Percentiles rank a stretch among this genome's conserved stretches.
phyloP scores from a whole-genome alignment of 92 coral and sea anemone species.

The Parazoanthus atlanticus region DNA sequence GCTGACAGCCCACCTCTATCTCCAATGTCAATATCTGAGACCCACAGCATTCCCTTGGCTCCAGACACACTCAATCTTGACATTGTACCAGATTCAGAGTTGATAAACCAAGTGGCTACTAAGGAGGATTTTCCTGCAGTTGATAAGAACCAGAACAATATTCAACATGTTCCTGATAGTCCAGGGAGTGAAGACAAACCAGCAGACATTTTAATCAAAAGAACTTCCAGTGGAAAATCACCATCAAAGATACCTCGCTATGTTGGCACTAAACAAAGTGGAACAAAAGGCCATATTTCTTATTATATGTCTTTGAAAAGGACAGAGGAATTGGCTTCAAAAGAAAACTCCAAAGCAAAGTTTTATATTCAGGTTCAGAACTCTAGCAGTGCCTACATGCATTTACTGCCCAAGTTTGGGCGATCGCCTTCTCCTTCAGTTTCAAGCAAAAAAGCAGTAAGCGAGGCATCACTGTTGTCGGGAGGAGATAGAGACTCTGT shows the following conservation, averaged over 20 bases:
- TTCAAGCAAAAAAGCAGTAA: constrained; percentile 51
- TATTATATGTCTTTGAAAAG: constrained; percentile 88
- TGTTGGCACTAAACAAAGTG: constrained; percentile 61
- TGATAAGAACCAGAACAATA: constrained; percentile 8
- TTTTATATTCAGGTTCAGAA: constrained; percentile 84
- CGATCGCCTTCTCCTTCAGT: constrained; percentile 25
- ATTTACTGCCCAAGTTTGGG: constrained; percentile 49
- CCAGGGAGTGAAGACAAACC: constrained; percentile 47
- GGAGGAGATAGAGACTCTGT: constrained; percentile 55
- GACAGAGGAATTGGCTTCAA: constrained; percentile 43
- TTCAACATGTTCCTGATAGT: constrained; percentile 38
- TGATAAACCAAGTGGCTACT: neutral
- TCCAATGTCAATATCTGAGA: constrained; percentile 63
- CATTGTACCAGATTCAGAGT: neutral
- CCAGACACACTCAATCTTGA: constrained; percentile 7
- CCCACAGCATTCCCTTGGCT: neutral
- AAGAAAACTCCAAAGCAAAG: constrained; percentile 68
- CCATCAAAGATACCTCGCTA: constrained; percentile 91
- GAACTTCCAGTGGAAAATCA: constrained; percentile 89
- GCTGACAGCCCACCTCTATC: constrained; percentile 53
- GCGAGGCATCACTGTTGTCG: constrained; percentile 73
- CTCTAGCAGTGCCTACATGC: constrained; percentile 72
- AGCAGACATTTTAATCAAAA: constrained; percentile 69
- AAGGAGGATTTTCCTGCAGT: neutral
- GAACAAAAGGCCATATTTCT: constrained; percentile 69